phyloP scores from a whole-genome alignment of 2,797 vertebrate species.

The Diglossa cyanea region DNA sequence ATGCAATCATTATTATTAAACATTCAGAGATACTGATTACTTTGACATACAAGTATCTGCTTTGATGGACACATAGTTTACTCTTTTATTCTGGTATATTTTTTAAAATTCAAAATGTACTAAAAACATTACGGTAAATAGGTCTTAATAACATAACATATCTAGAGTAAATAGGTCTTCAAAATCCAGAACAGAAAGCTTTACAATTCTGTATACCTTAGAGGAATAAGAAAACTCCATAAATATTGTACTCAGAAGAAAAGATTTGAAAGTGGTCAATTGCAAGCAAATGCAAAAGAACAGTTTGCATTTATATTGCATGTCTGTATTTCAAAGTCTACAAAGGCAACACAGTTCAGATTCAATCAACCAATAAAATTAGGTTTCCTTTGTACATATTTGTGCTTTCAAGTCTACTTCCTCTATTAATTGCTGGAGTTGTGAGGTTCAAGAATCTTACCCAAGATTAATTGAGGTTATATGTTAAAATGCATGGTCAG shows the following conservation, averaged over 20 bases:
- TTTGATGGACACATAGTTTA: not conserved
- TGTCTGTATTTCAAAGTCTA: not conserved
- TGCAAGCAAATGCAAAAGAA: not conserved
- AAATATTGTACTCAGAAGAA: not conserved
- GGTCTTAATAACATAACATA: not conserved
- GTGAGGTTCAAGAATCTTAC: not conserved
- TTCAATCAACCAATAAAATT: not conserved
- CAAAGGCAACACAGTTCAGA: not conserved
- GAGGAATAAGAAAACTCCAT: not conserved
- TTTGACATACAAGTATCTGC: not conserved
- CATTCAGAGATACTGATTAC: not conserved
- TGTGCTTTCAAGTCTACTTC: not conserved
- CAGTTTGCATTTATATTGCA: not conserved
- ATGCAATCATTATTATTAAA: not conserved
- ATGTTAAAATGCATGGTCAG: not conserved
- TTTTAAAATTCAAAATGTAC: not conserved
- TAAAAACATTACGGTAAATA: not conserved
- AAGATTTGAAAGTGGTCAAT: not conserved
- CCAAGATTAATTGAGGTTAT: not conserved
- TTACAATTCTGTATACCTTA: not conserved
- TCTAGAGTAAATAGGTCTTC: not conserved
- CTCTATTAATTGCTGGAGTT: not conserved
- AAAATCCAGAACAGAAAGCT: not conserved
- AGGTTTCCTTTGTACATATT: not conserved
- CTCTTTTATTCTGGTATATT: not conserved